Evolutionary conservation across 1,140 invertebrate genomes (phyloP).

Genomic region (Monochamus saltuarius): DNA sequence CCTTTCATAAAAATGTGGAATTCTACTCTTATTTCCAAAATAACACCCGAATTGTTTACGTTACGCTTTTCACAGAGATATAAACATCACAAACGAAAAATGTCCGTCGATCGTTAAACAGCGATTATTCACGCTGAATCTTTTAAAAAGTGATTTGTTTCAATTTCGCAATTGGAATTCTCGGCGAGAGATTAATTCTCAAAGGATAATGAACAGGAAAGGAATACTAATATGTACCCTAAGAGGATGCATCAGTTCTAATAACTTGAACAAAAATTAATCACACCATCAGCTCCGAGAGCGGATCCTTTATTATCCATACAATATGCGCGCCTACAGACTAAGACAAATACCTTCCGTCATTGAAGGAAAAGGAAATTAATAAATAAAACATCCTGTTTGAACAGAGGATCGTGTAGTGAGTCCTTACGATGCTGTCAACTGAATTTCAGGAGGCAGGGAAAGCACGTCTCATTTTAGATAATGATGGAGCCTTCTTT

Average conservation of each 20-base stretch:
- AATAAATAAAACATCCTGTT: conserved; percentile 19
- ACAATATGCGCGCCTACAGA: conserved; percentile 21
- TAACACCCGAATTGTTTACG: too few relatives aligned
- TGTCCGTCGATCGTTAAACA: background rate
- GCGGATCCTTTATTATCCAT: conserved; percentile 28
- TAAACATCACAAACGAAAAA: too few relatives aligned
- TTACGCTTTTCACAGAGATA: too few relatives aligned
- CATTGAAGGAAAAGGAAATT: conserved; percentile 12
- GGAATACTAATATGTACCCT: conserved; percentile 30
- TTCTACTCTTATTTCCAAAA: too few relatives aligned
- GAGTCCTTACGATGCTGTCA: too few relatives aligned
- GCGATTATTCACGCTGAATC: conserved; percentile 1
- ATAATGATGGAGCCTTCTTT: too few relatives aligned
- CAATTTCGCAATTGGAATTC: conserved; percentile 23
- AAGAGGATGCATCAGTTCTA: conserved; percentile 20
- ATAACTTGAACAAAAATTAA: conserved; percentile 33
- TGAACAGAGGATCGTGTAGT: too few relatives aligned
- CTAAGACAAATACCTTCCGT: conserved; percentile 24
- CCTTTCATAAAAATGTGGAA: too few relatives aligned
- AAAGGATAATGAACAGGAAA: conserved; percentile 20
- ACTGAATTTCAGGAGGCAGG: too few relatives aligned
- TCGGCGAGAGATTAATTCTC: conserved; percentile 18
- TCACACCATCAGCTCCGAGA: conserved; percentile 26
- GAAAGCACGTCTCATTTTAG: too few relatives aligned
- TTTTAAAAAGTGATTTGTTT: conserved; percentile 21